These are phyloP conservation scores for Empidonax alnorum DNA, from an alignment of 2,113 vertebrate species.

Conservation along the genomic window DNA sequence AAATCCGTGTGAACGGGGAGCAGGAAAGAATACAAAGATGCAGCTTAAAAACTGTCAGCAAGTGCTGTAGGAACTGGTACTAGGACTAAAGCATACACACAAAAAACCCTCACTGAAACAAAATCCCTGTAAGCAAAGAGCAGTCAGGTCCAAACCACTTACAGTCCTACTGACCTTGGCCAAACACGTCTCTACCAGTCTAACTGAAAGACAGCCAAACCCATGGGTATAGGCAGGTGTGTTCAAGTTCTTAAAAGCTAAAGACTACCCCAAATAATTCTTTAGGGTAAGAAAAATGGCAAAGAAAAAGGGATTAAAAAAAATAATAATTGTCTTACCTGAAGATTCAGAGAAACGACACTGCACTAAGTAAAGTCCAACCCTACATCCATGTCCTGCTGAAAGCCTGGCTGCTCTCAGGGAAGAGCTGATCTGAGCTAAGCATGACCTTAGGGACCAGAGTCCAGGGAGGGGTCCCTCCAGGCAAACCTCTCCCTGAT, in stretches of 20 bases:
- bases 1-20: rapidly evolving
- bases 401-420: not conserved
- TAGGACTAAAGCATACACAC: not conserved
- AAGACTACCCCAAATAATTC: not conserved
- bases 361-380: not conserved
- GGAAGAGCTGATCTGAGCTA: not conserved
- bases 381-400: not conserved
- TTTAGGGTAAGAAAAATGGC: not conserved
- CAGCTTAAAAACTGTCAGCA: not conserved
- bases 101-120: not conserved
- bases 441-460: not conserved
- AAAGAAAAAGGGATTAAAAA: not conserved
- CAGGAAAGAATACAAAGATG: not conserved
- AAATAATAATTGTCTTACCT: not conserved
- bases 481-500: rapidly evolving
- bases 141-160: not conserved
- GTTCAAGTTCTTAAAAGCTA: not conserved
- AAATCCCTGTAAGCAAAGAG: not conserved
- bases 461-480: not conserved
- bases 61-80: not conserved
- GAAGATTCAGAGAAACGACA: not conserved
- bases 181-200: not conserved
- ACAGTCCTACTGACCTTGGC: not conserved
- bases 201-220: not conserved
- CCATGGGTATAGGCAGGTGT: not conserved